Base-by-base conservation (phyloP, 2,797 vertebrate species). In the Enteromius paludinosus region DNA sequence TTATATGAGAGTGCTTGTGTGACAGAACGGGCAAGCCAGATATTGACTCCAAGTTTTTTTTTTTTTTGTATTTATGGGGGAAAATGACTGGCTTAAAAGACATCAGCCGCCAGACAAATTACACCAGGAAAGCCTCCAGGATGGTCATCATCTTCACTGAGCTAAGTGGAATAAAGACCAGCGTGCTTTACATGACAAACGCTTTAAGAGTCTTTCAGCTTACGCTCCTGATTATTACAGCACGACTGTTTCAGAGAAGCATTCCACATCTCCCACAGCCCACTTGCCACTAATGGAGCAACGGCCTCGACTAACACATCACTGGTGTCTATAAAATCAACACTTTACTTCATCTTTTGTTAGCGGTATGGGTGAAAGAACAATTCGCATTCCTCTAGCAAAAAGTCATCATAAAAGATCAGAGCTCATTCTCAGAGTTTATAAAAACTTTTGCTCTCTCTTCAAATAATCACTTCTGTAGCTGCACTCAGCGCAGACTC, bases 21-120 rank as follows among this genome's bases (percentile, higher is more conserved):
- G 91, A 92, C 89, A 73, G 86, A 85, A 68, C 30, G 35, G 66
- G 75, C 83, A 87, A 90, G 92, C 90, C 91, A 93, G 89, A 89
- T 82, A 88, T 90, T 38, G 72, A 83, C 86, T 86, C 89, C 56
- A 66, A 81, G 86, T 78, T 68, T 84, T 30, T 30, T 30, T 30
- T 87, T 75, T 75, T 61, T 85, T 78, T 71, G 89, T 91, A 89
- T 92, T 92, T 90, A 92, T 93, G 65, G 86, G 76, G 87, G 84
- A 91, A 93, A 93, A 92, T 90, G 84, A 92, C 89, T 85, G 79
- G 89, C 83, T 89, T 87, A 88, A 90, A 89, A 92, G 85, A 90
- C 59, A 89, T 89, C 85, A 87, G 88, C 85, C 85, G 88, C 88
- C 88, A 88, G 86, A 89, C 68, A 89, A 85, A 82, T 47, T 86